Conservation (phyloP, 2,888 invertebrate species). For the Lasioglossum lativentre region DNA sequence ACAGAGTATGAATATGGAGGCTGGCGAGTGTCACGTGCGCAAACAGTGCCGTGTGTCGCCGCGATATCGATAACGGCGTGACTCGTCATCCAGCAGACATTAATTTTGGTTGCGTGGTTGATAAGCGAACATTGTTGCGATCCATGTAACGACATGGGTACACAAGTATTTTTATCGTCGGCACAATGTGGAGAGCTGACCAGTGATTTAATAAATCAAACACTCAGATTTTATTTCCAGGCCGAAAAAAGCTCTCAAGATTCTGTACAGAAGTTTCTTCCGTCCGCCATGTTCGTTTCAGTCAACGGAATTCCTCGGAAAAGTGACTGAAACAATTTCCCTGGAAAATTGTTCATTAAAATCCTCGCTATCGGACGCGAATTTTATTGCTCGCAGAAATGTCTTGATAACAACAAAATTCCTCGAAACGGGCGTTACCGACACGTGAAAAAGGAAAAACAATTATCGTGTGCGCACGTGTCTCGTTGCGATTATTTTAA, state of each 20-base stretch:
- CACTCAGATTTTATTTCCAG: not conserved
- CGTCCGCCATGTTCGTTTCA: not conserved
- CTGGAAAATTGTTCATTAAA: not conserved
- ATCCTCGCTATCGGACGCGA: not conserved
- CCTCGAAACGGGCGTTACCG: not conserved
- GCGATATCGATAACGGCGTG: conserved; percentile 56
- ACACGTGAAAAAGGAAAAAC: conserved; percentile 25
- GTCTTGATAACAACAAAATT: not conserved
- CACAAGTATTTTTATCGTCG: not conserved
- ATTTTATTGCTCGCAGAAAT: not conserved
- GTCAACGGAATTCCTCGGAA: not conserved
- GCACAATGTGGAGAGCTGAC: no score
- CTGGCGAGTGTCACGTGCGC: conserved; percentile 18
- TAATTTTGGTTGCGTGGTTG: conserved; percentile 40
- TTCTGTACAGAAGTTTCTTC: not conserved
- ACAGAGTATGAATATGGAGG: conserved; percentile 1
- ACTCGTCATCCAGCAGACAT: conserved; percentile 33
- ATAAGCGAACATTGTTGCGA: conserved; percentile 56
- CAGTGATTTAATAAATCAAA: not conserved
- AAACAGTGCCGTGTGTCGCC: conserved; percentile 15
- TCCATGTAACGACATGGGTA: not conserved
- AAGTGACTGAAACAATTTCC: not conserved
- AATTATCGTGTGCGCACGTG: not conserved
- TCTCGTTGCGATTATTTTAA: conserved; percentile 14
- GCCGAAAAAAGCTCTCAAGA: not conserved